Base-by-base conservation (phyloP, 2,888 invertebrate species). In the Morpho helenor region DNA sequence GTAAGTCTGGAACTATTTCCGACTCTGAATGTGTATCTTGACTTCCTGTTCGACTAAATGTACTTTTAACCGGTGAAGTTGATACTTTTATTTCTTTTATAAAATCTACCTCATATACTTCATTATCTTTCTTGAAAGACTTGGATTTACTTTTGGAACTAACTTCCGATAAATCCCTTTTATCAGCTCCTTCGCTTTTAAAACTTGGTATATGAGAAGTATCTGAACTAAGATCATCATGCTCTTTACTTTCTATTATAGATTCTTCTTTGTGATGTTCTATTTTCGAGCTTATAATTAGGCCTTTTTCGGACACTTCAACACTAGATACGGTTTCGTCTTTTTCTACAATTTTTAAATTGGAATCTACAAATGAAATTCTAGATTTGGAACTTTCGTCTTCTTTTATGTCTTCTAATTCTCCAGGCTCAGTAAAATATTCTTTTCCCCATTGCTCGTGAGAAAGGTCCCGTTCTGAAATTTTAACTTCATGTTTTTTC, bases 21-120 rank as follows among this genome's bases (percentile, higher is more conserved):
- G 92, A 92, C 69, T 92, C 92, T 2, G 92, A 92, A 64, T 91
- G 91, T 22, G 91, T 91, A 64, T 92, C 92, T 75, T 91, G 91
- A 73, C 92, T 92, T 53, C 91, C 91, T 53, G 91, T 91, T 54
- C 90, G 80, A 70, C 91, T 92, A 66, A 91, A 91, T 6, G 87
- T 79, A 66, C 87, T 88, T 60, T 89, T 90, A 3, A 91, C 79
- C 7, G 90, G 91, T 40, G 91, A 91, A 1, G 91, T 89, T 0
- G 91, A 91, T 2, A 91, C 73, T 71, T 87, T 91, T n/a, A 91
- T 91, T 82, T 91, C 91, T 68, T 91, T 91, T 40, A 91, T 91
- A 58, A 91, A 91, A 66, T 87, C 84, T 0, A 91, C 90, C 77
- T 91, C 91, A 63, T 91, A 91, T 7, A 88, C 82, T 74, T 91